These are phyloP conservation scores for Drosophila fungiperda DNA, from an alignment of 2,888 invertebrate species.

Conservation along the genomic window DNA sequence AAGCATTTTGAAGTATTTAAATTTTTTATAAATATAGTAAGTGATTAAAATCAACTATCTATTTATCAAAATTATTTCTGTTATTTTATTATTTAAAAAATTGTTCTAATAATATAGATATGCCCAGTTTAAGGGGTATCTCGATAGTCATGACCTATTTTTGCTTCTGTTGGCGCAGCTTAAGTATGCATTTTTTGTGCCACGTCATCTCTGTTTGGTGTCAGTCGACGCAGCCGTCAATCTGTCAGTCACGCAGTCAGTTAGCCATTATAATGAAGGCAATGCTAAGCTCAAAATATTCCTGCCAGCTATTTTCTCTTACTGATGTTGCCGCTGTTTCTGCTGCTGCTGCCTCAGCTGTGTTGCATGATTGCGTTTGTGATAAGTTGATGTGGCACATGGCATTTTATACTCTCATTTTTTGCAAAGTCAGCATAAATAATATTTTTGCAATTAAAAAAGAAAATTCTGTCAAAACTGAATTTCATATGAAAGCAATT, in stretches of 20 bases:
- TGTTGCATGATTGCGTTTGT: slow-evolving; percentile 60
- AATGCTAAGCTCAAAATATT: slow-evolving; percentile 48
- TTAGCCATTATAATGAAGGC: slow-evolving; percentile 74
- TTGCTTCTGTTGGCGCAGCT: not conserved
- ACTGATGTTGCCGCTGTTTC: slow-evolving; percentile 5
- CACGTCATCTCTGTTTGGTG: slow-evolving; percentile 58
- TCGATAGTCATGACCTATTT: not conserved
- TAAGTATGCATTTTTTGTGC: slow-evolving; percentile 58
- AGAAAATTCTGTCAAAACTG: slow-evolving; percentile 20
- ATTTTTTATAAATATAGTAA: not conserved
- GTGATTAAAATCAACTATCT: no score
- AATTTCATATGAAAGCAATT: not conserved
- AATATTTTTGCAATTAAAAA: slow-evolving; percentile 51
- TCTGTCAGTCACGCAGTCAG: slow-evolving; percentile 78
- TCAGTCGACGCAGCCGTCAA: slow-evolving; percentile 72
- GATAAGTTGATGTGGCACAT: slow-evolving; percentile 56
- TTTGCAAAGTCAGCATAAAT: slow-evolving; percentile 53
- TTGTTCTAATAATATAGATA: no score
- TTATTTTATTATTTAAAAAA: not conserved
- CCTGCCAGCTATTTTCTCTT: slow-evolving; percentile 30
- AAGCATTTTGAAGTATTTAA: not conserved
- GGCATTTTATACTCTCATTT: not conserved
- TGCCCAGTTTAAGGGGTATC: slow-evolving; percentile 18
- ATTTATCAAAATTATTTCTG: no score
- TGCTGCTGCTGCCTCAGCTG: slow-evolving; percentile 25